phyloP scores from a whole-genome alignment of 2,113 vertebrate species.

The Silurus asotus region DNA sequence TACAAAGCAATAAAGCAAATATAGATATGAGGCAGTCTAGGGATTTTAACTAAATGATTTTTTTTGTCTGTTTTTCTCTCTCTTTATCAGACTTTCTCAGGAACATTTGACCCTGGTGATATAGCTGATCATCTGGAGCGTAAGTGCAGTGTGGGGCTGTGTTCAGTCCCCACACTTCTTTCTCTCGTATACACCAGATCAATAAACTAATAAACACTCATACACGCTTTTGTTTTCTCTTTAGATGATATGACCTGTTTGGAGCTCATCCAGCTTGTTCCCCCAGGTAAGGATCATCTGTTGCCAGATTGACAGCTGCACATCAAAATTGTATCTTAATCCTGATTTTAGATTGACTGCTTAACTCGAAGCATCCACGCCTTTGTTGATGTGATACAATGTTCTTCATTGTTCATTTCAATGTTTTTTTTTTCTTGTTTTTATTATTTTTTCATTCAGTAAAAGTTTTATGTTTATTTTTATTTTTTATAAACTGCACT shows the following conservation, averaged over 20 bases:
- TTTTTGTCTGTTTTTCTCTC: neutral
- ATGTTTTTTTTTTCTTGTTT: neutral
- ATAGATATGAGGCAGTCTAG: neutral
- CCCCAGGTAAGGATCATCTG: slow-evolving; percentile 82
- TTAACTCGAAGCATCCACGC: slow-evolving; percentile 25
- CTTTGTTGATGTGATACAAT: neutral
- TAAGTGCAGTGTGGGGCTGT: slow-evolving; percentile 69
- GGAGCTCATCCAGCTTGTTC: slow-evolving; percentile 89
- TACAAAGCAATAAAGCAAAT: neutral
- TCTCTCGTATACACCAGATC: slow-evolving; percentile 56
- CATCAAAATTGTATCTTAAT: slow-evolving; percentile 1
- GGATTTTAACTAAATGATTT: slow-evolving; percentile 10
- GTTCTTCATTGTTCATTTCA: neutral
- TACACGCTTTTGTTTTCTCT: slow-evolving; percentile 35
- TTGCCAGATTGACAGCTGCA: slow-evolving; percentile 31
- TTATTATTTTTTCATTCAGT: neutral
- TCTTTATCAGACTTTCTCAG: slow-evolving; percentile 77
- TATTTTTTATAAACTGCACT: too few species aligned
- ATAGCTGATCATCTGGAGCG: slow-evolving; percentile 86
- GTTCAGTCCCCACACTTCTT: slow-evolving; percentile 46
- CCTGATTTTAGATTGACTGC: neutral
- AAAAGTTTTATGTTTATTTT: neutral
- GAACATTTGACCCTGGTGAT: slow-evolving; percentile 85
- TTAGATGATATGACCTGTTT: slow-evolving; percentile 87
- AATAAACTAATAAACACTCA: slow-evolving; percentile 48